A percentile compares a stretch with the other conserved stretches of the same genome.
phyloP scores from a whole-genome alignment of 2,797 vertebrate species.

The Platalea minor region DNA sequence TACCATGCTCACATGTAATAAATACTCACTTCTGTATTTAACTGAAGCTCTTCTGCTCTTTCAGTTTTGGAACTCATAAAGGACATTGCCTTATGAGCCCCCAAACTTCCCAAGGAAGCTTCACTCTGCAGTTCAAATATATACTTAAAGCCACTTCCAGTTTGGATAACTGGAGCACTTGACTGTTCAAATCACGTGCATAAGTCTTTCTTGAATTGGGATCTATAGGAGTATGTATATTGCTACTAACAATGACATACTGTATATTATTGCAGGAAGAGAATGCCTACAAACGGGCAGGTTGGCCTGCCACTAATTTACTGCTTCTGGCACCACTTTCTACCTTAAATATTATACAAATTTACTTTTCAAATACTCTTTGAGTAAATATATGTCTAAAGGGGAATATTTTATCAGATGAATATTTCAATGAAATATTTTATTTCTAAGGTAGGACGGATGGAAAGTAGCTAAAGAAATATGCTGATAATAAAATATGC shows the following conservation, averaged over 20 bases:
- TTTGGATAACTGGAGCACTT: not conserved
- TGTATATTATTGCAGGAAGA: not conserved
- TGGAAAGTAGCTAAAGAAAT: slow-evolving; percentile 68
- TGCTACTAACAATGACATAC: not conserved
- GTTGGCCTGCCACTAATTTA: slow-evolving; percentile 41
- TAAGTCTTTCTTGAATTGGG: not conserved
- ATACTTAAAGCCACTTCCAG: not conserved
- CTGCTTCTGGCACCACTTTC: slow-evolving; percentile 11
- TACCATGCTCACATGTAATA: not conserved
- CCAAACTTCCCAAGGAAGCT: not conserved
- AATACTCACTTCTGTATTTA: not conserved
- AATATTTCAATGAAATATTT: slow-evolving; percentile 59
- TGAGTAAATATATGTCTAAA: slow-evolving; percentile 59
- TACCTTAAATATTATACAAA: slow-evolving; percentile 54
- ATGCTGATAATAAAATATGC: slow-evolving; percentile 56
- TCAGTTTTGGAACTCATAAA: not conserved
- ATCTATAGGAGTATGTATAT: not conserved
- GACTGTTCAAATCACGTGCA: not conserved
- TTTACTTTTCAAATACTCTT: slow-evolving; percentile 65
- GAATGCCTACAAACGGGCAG: not conserved
- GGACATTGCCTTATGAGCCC: not conserved
- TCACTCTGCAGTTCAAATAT: not conserved
- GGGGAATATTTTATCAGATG: slow-evolving; percentile 66
- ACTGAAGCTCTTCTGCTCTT: not conserved
- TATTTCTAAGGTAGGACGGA: slow-evolving; percentile 59